Conservation (phyloP, 2,888 invertebrate species). For the Andrena dorsata region DNA sequence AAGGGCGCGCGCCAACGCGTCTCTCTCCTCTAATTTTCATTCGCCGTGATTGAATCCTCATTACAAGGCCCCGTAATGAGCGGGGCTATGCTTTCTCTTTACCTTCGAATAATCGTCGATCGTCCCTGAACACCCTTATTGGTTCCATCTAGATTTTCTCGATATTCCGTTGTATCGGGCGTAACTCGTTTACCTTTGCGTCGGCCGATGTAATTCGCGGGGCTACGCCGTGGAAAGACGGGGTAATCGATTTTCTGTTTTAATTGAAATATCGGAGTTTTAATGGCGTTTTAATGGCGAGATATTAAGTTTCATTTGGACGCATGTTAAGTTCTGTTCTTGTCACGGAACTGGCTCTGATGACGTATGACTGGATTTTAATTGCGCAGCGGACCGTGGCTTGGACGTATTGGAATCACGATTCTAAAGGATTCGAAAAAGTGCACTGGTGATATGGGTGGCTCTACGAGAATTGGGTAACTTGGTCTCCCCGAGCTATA, state of each 20-base stretch:
- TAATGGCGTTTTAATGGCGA: slow-evolving; percentile 26
- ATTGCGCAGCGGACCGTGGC: too few species aligned
- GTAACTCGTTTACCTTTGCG: slow-evolving; percentile 51
- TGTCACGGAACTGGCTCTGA: neutral
- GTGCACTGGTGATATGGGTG: too few species aligned
- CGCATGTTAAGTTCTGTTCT: neutral
- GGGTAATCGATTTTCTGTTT: slow-evolving; percentile 33
- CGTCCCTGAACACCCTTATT: slow-evolving; percentile 30
- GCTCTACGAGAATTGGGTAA: too few species aligned
- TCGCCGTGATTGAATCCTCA: slow-evolving; percentile 32
- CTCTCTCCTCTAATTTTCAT: slow-evolving; percentile 34
- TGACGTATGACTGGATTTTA: neutral
- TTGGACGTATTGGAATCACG: too few species aligned
- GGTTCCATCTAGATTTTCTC: slow-evolving; percentile 24
- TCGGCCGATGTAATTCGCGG: slow-evolving; percentile 13
- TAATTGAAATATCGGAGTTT: slow-evolving; percentile 51
- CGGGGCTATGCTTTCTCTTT: slow-evolving; percentile 12
- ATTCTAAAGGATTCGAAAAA: too few species aligned
- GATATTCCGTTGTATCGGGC: slow-evolving; percentile 40
- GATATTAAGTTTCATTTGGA: neutral
- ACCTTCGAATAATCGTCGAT: slow-evolving; percentile 20
- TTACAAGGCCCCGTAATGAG: slow-evolving; percentile 17
- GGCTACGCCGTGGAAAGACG: slow-evolving; percentile 25
- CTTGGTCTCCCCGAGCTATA: too few species aligned
- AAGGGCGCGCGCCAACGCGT: slow-evolving; percentile 7